Base-by-base conservation (phyloP, 2,888 invertebrate genomes). In the Phymatocera aterrima region DNA sequence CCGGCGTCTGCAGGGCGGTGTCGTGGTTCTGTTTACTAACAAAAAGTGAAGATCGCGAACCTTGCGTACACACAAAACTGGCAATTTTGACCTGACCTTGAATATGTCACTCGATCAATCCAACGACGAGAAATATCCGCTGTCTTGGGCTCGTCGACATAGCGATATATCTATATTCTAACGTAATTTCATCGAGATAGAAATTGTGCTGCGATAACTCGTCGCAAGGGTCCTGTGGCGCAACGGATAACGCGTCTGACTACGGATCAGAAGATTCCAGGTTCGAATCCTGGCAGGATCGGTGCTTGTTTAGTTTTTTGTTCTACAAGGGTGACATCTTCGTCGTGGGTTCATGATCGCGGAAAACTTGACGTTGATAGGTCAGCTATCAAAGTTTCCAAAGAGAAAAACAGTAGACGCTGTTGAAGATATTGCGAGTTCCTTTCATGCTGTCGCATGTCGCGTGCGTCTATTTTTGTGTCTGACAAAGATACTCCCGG, bases 201-300 rank as follows among this genome's bases (percentile, higher is more conserved):
- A 34, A 72, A 72, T 51, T 51, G 12, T 12, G 15, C 31, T 8
- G 28, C 31, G n/a, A 70, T 48, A 28, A 24, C 21, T 3, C 12
- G 3, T 12, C 43, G 24, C 28, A 68, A 68, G 2, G 92, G 93
- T 93, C 93, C 91, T 93, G 93, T 93, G 93, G 93, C 93, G 93
- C 93, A 93, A 93, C 90, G 93, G 92, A 93, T 93, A 93, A 94
- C 93, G 93, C 93, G 93, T 93, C 93, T 93, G 93, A 93, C 93
- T 93, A 93, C 93, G 93, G 93, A 93, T 93, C 93, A 93, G 93
- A 92, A 93, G 92, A 93, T 93, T 93, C 92, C 93, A 93, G 93
- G 92, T 93, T 93, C 93, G 93, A 93, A 93, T 93, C 93, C 93
- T 93, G 93, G 92, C 92, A 93, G 91, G 92, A 92, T 93, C 93